A percentile compares a stretch with the other conserved stretches of the same genome.
Evolutionary conservation across 2,888 invertebrate species (phyloP).

Genomic region (Oasisia sp.): DNA sequence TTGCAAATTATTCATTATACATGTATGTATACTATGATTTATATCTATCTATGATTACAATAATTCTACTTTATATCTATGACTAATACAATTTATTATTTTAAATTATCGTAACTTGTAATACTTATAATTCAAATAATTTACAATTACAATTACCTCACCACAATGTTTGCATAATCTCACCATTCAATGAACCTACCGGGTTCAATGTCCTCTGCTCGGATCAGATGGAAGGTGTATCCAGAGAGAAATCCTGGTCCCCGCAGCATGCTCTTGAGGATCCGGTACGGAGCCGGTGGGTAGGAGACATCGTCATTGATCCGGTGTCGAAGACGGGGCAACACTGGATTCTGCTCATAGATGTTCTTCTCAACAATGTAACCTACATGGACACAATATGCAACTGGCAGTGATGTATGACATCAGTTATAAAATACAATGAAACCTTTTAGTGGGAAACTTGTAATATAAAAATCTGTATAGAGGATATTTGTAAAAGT

Average conservation of each 20-base stretch:
- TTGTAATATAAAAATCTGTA: too few relatives aligned
- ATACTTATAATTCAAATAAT: too few relatives aligned
- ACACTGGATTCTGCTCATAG: slow-evolving; percentile 56
- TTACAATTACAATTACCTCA: background rate
- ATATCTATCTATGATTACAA: too few relatives aligned
- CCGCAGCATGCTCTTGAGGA: slow-evolving; percentile 62
- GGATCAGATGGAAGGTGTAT: slow-evolving; percentile 55
- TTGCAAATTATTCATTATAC: too few relatives aligned
- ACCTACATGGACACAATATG: slow-evolving; percentile 44
- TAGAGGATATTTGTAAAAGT: too few relatives aligned
- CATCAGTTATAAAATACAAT: too few relatives aligned
- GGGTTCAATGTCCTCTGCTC: background rate
- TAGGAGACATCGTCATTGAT: slow-evolving; percentile 62
- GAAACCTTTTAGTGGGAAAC: too few relatives aligned
- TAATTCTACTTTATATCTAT: too few relatives aligned
- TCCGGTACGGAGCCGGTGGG: slow-evolving; percentile 61
- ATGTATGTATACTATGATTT: too few relatives aligned
- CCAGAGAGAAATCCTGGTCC: slow-evolving; percentile 62
- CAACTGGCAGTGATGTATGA: background rate
- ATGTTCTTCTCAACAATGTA: slow-evolving; percentile 60
- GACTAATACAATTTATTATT: too few relatives aligned
- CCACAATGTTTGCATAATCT: background rate
- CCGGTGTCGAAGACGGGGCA: slow-evolving; percentile 56
- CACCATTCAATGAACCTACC: slow-evolving; percentile 14
- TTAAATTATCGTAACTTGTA: too few relatives aligned